Percentiles rank a stretch among this genome's conserved stretches.
Evolutionary conservation across 2,888 invertebrate species (phyloP).

Genomic region (Agonopterix subpropinquella): DNA sequence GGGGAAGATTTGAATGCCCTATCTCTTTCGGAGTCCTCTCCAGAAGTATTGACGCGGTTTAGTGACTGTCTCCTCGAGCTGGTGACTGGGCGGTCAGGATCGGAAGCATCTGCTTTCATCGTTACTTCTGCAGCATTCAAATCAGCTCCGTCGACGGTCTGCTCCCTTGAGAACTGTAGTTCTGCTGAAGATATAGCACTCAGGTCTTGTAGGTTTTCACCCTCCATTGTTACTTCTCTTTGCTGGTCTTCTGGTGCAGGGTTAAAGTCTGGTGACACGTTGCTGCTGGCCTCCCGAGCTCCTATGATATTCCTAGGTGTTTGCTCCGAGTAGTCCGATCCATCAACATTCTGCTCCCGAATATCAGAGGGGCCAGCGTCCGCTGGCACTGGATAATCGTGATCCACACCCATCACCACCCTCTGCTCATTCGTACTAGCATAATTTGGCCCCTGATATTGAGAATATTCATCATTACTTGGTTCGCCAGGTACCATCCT

Average conservation of each 20-base stretch:
- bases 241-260: conserved; percentile 49
- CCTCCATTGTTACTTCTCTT: conserved; percentile 75
- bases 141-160: conserved; percentile 67
- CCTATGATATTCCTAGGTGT: conserved; percentile 40
- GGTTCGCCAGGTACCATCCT: conserved; percentile 80
- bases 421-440: conserved; percentile 59
- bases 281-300: conserved; percentile 31
- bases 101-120: conserved; percentile 39
- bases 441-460: conserved; percentile 50
- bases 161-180: conserved; percentile 57
- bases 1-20: conserved; percentile 51
- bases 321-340: conserved; percentile 59
- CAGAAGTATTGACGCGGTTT: conserved; percentile 51
- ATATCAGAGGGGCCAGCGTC: conserved; percentile 49
- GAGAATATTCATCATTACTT: conserved; percentile 62
- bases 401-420: conserved; percentile 76
- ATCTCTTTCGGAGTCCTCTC: conserved; percentile 63
- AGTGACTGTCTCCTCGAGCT: conserved; percentile 46
- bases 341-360: conserved; percentile 61
- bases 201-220: conserved; percentile 73
- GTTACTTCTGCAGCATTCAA: conserved; percentile 35
- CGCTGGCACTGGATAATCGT: conserved; percentile 38
- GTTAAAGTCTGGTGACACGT: conserved; percentile 36
- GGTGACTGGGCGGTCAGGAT: conserved; percentile 43
- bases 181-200: conserved; percentile 52